A percentile compares a stretch with the other conserved stretches of the same genome.
Conservation (phyloP, 2,113 vertebrate species). For the Archilochus colubris region DNA sequence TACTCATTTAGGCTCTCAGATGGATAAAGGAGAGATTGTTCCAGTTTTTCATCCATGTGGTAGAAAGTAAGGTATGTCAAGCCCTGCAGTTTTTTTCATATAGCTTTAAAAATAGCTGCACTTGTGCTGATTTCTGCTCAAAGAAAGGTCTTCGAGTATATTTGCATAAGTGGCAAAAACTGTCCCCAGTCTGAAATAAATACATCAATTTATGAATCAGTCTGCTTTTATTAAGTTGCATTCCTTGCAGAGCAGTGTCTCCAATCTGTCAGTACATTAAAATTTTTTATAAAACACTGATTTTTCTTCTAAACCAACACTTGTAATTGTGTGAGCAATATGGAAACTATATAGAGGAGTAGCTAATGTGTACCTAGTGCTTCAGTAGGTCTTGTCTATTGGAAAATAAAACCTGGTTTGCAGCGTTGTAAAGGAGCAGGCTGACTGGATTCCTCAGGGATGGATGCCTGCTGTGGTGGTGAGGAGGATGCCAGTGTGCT, state of each 20-base stretch:
- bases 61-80: conserved; percentile 56
- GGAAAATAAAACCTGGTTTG: background rate
- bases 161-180: background rate
- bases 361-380: background rate
- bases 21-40: conserved; percentile 36
- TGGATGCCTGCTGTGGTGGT: background rate
- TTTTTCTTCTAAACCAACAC: background rate
- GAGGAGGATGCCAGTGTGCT: background rate
- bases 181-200: background rate
- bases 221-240: background rate
- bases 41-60: conserved; percentile 55
- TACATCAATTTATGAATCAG: background rate
- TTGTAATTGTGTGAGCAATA: background rate
- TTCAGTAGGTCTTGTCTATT: background rate
- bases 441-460: background rate
- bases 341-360: background rate
- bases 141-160: conserved; percentile 1
- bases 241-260: background rate
- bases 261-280: background rate
- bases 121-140: conserved; percentile 18
- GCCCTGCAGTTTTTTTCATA: background rate
- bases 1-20: conserved; percentile 57
- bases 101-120: conserved; percentile 16
- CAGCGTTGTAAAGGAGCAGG: background rate
- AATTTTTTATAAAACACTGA: background rate